These are phyloP conservation scores for Sphecodes monilicornis DNA, from an alignment of 2,888 invertebrate species.

Conservation along the genomic window DNA sequence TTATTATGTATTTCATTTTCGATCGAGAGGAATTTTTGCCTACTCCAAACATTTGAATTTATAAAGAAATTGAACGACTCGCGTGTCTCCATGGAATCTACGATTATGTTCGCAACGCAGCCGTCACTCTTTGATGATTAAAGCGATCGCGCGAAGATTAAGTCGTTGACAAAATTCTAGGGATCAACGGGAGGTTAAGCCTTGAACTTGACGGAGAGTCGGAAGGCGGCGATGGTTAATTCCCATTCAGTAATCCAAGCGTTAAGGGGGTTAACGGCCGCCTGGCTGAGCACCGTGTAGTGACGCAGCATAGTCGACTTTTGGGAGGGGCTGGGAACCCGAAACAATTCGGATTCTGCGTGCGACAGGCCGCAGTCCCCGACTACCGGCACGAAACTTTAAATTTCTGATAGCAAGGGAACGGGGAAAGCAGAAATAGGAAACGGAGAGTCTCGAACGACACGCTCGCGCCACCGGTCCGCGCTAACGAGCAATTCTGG, in stretches of 20 bases:
- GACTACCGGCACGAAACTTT: too few relatives aligned
- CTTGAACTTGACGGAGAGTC: constrained; percentile 48
- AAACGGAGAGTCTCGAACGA: not conserved
- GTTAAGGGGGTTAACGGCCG: constrained; percentile 52
- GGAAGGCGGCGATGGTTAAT: constrained; percentile 35
- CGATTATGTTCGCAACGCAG: not conserved
- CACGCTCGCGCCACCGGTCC: not conserved
- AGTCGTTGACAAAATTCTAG: not conserved
- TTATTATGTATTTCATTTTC: too few relatives aligned
- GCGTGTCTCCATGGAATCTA: not conserved
- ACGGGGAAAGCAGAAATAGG: not conserved
- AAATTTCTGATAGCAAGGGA: not conserved
- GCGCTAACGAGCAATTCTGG: constrained; percentile 57
- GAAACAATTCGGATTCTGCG: not conserved
- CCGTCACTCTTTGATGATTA: not conserved
- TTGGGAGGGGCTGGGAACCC: constrained; percentile 13
- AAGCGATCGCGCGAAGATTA: not conserved
- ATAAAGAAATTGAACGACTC: too few relatives aligned
- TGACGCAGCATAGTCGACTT: constrained; percentile 31
- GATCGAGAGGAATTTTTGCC: too few relatives aligned
- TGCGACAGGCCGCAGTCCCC: too few relatives aligned
- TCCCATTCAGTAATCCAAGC: constrained; percentile 43
- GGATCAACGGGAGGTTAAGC: constrained; percentile 7
- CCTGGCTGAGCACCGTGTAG: not conserved
- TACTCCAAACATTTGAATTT: too few relatives aligned